These are phyloP conservation scores for Lepus timidus DNA, from an alignment of 2,113 vertebrate genomes.

Conservation along the genomic window DNA sequence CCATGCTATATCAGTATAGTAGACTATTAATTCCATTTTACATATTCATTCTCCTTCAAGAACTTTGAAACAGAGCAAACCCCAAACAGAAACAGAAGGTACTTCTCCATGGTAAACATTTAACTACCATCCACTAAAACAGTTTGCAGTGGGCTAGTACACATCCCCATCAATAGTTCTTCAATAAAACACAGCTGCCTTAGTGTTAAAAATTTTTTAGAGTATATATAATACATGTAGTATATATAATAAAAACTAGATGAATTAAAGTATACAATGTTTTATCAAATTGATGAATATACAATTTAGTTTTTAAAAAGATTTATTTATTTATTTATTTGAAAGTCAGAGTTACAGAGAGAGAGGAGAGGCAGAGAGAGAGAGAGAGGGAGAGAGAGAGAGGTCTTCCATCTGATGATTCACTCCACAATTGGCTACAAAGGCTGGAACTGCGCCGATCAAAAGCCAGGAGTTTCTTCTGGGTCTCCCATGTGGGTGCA, in stretches of 20 bases:
- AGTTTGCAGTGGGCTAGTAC: background rate
- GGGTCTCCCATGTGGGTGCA: too few relatives aligned
- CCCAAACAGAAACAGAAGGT: background rate
- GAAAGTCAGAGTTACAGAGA: too few relatives aligned
- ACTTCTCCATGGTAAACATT: background rate
- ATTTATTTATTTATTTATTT: too few relatives aligned
- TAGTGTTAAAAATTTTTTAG: background rate
- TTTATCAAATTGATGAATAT: background rate
- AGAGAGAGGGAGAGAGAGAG: too few relatives aligned
- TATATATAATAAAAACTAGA: background rate
- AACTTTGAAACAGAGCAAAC: slow-evolving; percentile 45
- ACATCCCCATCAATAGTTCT: background rate
- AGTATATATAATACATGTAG: background rate
- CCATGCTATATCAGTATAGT: background rate
- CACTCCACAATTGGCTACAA: too few relatives aligned
- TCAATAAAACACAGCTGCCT: background rate
- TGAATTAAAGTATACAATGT: background rate
- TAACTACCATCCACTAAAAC: background rate
- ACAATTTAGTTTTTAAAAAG: too few relatives aligned
- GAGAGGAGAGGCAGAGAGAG: too few relatives aligned
- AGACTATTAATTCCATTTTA: slow-evolving; percentile 7
- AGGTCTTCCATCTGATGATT: too few relatives aligned
- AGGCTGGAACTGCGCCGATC: too few relatives aligned
- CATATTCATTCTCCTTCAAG: background rate
- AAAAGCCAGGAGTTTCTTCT: too few relatives aligned